These are phyloP conservation scores for Rallus crepitans DNA, from an alignment of 2,797 vertebrate genomes.

Conservation along the genomic window DNA sequence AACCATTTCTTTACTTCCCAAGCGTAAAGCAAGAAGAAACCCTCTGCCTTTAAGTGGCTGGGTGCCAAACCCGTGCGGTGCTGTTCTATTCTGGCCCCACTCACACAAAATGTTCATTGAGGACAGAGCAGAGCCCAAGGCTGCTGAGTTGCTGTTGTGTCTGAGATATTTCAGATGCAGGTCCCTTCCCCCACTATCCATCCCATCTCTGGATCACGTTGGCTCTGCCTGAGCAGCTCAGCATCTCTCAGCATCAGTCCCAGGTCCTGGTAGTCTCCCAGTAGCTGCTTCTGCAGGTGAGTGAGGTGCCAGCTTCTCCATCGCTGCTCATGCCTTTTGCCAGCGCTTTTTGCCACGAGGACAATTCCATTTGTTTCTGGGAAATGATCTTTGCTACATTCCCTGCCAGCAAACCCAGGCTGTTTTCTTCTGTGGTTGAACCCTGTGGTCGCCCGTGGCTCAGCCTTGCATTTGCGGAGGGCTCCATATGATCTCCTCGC, in stretches of 20 bases:
- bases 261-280: neutral
- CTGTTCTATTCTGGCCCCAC: neutral
- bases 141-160: neutral
- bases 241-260: neutral
- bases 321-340: fast-evolving
- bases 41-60: neutral
- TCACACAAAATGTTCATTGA: conserved; percentile 50
- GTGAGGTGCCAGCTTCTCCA: neutral
- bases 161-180: conserved; percentile 36
- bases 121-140: neutral
- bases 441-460: neutral
- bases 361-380: neutral
- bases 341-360: neutral
- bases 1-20: neutral
- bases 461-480: neutral
- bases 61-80: neutral
- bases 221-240: neutral
- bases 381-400: neutral
- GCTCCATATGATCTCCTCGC: neutral
- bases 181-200: neutral
- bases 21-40: neutral
- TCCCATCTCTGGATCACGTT: neutral
- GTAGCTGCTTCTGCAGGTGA: neutral
- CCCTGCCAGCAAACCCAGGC: neutral
- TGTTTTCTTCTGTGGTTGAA: conserved; percentile 40